Base-by-base conservation (phyloP, 2,797 vertebrate species). In the Mus spretus region DNA sequence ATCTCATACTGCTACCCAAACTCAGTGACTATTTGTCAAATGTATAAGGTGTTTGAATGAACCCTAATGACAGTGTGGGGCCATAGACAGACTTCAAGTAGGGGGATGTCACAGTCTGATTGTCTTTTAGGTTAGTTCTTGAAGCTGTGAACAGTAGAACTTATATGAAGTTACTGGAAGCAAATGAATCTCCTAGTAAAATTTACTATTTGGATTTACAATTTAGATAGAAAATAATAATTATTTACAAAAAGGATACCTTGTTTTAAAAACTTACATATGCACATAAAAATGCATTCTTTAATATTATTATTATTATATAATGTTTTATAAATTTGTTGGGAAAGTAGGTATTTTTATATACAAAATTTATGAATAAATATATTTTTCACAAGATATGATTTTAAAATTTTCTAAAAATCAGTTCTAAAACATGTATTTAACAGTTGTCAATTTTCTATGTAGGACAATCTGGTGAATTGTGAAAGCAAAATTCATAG, bases 331-430 rank as follows among this genome's bases (percentile, higher is more conserved):
- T 82, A 85, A 50, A 70, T 72, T 86, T 91, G 10, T 63, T 55
- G 34, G 1, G 4, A 20, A 97, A 83, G 24, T 47, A 59, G 11
- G 47, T 80, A 26, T 82, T 85, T 84, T 17, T 61, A 20, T 78
- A 61, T 77, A 24, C 57, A 61, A 70, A 91, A 92, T 92, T 88
- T 92, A 31, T 94, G 72, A 92, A 26, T n/a, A 83, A 92, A 53
- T 96, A 78, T 83, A 31, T 85, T 94, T 37, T 84, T 37, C 50
- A 91, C 2, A 79, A 95, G 93, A 65, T 91, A 53, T 84, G 14
- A 94, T 92, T 90, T 88, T 44, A 94, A 17, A 40, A 2, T 40
- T 40, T 94, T 50, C 57, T 61, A 67, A 85, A 83, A 77, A 77
- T 37, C n/a, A 79, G 26, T 53, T 84, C n/a, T 57, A 80, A 90